These are phyloP conservation scores for Cichladusa arquata DNA, from an alignment of 2,113 vertebrate species.

Conservation along the genomic window DNA sequence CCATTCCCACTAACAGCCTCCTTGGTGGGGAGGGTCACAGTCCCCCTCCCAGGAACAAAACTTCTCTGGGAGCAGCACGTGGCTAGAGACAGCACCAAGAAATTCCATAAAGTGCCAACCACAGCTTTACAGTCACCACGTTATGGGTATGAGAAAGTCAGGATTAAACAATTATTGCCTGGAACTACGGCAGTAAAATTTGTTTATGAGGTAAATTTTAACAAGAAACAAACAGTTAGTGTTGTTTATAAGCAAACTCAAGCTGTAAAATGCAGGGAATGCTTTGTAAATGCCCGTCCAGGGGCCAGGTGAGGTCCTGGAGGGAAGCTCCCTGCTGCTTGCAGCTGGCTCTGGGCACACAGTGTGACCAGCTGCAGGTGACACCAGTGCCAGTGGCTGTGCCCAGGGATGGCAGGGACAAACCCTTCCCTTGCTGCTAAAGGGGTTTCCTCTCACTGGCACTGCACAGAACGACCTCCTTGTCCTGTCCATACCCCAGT, in stretches of 20 bases:
- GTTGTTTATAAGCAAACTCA: slow-evolving; percentile 70
- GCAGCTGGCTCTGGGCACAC: not conserved
- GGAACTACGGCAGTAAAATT: slow-evolving; percentile 58
- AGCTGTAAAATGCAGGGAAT: slow-evolving; percentile 45
- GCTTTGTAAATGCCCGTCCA: slow-evolving; percentile 38
- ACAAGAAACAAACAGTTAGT: slow-evolving; percentile 71
- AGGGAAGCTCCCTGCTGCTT: slow-evolving; percentile 11
- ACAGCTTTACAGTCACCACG: slow-evolving; percentile 24
- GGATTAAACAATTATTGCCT: slow-evolving; percentile 68
- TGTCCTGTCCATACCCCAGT: fast-evolving
- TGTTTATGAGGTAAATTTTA: slow-evolving; percentile 73
- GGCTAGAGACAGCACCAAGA: not conserved
- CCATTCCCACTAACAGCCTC: not conserved
- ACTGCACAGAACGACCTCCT: fast-evolving
- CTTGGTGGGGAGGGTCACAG: fast-evolving
- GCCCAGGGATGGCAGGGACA: not conserved
- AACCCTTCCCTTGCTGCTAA: not conserved
- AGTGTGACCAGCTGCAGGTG: not conserved
- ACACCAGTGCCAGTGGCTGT: not conserved
- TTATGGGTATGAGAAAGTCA: not conserved
- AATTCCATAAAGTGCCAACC: slow-evolving; percentile 16
- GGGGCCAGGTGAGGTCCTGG: slow-evolving; percentile 1
- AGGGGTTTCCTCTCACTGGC: not conserved
- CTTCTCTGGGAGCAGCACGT: not conserved
- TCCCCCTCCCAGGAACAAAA: not conserved